Evolutionary conservation across 2,797 vertebrate species (phyloP).

Genomic region (Chromis chromis): DNA sequence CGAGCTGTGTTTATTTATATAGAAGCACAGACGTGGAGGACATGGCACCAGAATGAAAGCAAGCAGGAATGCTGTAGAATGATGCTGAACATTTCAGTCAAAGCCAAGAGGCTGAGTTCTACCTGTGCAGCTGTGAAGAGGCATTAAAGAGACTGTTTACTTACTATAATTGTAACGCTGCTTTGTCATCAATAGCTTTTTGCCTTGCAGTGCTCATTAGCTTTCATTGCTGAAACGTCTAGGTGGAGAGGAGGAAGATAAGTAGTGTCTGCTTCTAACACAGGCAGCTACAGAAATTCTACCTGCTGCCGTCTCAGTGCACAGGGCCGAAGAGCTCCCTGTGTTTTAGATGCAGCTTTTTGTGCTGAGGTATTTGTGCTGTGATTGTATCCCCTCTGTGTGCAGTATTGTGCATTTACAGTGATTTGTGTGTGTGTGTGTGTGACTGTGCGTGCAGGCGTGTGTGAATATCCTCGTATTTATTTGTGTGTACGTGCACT

Average conservation of each 20-base stretch:
- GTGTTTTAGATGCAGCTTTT: constrained; percentile 3
- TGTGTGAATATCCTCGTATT: constrained; percentile 25
- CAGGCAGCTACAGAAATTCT: constrained; percentile 20
- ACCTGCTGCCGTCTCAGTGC: constrained; percentile 37
- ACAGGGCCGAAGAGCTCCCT: not conserved
- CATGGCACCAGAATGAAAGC: not conserved
- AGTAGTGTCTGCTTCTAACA: not conserved
- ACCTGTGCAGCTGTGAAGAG: not conserved
- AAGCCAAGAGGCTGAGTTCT: not conserved
- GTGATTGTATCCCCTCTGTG: not conserved
- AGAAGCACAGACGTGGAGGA: not conserved
- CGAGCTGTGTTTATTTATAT: not conserved
- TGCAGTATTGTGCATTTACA: not conserved
- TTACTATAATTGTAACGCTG: constrained; percentile 3
- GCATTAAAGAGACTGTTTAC: not conserved
- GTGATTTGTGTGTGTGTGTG: constrained; percentile 16
- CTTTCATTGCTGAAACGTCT: constrained; percentile 1
- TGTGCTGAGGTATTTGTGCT: not conserved
- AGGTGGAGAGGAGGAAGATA: not conserved
- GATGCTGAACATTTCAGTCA: not conserved
- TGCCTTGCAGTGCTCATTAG: constrained; percentile 21
- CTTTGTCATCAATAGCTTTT: constrained; percentile 10
- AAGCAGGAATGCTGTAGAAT: not conserved
- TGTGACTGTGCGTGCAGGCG: not conserved
- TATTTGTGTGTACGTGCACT: constrained; percentile 19